A percentile compares a stretch with the other conserved stretches of the same genome.
phyloP scores from a whole-genome alignment of 2,113 vertebrate species.

The Axis porcinus region DNA sequence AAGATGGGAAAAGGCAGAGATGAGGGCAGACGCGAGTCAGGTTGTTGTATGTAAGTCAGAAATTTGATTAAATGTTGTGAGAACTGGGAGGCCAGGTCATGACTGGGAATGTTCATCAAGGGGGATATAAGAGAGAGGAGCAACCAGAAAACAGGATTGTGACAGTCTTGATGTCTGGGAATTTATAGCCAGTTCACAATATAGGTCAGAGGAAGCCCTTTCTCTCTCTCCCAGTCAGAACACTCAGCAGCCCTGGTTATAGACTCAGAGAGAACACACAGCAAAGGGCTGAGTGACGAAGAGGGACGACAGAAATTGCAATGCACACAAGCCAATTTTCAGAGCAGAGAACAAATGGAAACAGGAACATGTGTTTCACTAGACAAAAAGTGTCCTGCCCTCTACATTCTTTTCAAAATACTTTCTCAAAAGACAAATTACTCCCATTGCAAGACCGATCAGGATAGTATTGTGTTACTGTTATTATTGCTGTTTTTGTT shows the following conservation, averaged over 20 bases:
- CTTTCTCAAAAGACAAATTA: not conserved
- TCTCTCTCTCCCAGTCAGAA: not conserved
- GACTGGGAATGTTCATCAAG: not conserved
- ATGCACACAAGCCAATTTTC: not conserved
- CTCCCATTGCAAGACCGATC: not conserved
- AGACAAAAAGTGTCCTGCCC: not conserved
- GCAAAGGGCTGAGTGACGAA: not conserved
- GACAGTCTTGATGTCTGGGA: not conserved
- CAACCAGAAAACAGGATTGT: not conserved
- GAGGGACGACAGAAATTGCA: not conserved
- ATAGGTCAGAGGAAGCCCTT: accelerated
- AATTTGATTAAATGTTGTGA: not conserved
- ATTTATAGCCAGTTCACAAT: not conserved
- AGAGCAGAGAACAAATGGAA: not conserved
- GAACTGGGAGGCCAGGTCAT: not conserved
- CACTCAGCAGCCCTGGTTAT: not conserved
- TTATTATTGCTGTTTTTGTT: not conserved
- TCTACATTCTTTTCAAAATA: not conserved
- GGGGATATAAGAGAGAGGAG: not conserved
- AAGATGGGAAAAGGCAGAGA: not conserved
- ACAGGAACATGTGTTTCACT: not conserved
- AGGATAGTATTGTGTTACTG: not conserved
- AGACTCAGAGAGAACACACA: not conserved
- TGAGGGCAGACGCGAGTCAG: not conserved
- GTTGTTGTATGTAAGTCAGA: not conserved